phyloP scores from a whole-genome alignment of 2,113 vertebrate species.

The Lamprologus lemairii region DNA sequence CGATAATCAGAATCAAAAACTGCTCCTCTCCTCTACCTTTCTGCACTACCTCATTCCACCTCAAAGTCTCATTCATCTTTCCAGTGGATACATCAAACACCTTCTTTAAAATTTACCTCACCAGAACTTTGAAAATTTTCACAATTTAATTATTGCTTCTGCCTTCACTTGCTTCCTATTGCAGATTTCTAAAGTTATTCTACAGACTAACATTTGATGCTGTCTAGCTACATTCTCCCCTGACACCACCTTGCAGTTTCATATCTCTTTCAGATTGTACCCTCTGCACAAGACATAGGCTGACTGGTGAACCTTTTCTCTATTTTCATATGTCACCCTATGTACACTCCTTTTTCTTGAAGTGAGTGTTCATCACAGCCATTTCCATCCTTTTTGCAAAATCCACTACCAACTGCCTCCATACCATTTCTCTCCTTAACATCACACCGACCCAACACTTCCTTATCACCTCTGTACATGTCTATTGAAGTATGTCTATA shows the following conservation, averaged over 20 bases:
- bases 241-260: neutral
- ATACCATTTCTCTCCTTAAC: neutral
- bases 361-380: neutral
- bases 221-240: neutral
- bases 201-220: neutral
- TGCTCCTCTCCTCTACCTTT: neutral
- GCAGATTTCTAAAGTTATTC: neutral
- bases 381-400: neutral
- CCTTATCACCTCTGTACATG: neutral
- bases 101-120: neutral
- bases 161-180: neutral
- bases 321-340: neutral
- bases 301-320: neutral
- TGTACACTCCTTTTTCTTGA: neutral
- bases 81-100: neutral
- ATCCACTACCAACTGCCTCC: neutral
- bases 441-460: neutral
- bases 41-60: neutral
- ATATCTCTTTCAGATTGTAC: neutral
- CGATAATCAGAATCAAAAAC: neutral
- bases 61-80: neutral
- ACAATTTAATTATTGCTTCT: neutral
- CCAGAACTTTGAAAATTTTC: neutral
- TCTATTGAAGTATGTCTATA: accelerated
- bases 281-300: neutral